phyloP scores from a whole-genome alignment of 2,797 vertebrate genomes.

The Phoebastria nigripes region DNA sequence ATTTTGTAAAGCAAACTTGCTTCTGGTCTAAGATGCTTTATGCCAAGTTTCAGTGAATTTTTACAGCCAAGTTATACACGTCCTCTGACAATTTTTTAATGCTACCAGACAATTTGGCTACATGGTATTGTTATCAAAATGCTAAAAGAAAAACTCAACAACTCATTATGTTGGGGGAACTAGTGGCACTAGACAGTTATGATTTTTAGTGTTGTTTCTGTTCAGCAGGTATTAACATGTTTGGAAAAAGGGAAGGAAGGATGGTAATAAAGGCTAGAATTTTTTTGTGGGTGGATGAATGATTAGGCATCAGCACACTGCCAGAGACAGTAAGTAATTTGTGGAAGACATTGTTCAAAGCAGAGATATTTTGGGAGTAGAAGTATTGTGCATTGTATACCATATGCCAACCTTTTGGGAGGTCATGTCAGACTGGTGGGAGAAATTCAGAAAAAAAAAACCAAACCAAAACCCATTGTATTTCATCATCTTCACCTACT shows the following conservation, averaged over 20 bases:
- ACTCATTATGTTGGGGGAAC: not conserved
- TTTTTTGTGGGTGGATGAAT: slow-evolving; percentile 4
- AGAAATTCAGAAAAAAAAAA: not conserved
- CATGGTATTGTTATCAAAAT: slow-evolving; percentile 4
- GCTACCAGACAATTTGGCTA: slow-evolving; percentile 6
- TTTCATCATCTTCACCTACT: not conserved
- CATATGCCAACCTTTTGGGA: not conserved
- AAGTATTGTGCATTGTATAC: not conserved
- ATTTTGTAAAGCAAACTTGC: not conserved
- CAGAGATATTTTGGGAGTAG: slow-evolving; percentile 10
- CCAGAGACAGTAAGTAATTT: not conserved
- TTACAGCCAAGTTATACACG: not conserved
- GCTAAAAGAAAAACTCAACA: slow-evolving; percentile 17
- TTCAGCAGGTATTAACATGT: slow-evolving; percentile 30
- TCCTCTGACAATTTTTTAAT: not conserved
- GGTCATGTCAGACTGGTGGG: not conserved
- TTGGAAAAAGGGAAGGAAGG: not conserved
- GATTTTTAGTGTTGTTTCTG: not conserved
- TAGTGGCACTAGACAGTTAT: not conserved
- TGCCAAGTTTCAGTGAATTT: slow-evolving; percentile 28
- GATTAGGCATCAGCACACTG: not conserved
- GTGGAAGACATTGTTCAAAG: slow-evolving; percentile 16
- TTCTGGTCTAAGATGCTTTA: not conserved
- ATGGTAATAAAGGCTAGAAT: not conserved
- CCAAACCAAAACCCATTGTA: rapidly evolving